Conservation (phyloP, 2,888 invertebrate genomes). For the Nebria salina region DNA sequence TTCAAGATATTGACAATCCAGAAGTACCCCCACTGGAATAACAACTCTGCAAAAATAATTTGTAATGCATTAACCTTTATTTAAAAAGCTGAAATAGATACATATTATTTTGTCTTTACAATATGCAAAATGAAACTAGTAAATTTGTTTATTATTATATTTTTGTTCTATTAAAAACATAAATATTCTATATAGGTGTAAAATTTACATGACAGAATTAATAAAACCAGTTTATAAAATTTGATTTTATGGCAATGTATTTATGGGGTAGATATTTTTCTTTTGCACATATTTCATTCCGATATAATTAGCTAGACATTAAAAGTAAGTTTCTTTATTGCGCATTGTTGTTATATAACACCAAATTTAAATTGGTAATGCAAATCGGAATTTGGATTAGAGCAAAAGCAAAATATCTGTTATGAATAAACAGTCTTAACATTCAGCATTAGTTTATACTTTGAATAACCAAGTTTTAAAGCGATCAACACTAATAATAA, state of each 20-base stretch:
- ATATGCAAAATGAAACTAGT: conserved; percentile 35
- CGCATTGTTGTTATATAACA: too few species aligned
- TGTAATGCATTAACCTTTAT: conserved; percentile 35
- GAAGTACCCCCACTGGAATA: conserved; percentile 74
- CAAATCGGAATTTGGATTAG: neutral
- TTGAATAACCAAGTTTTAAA: conserved; percentile 14
- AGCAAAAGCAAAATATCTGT: neutral
- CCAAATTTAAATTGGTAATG: too few species aligned
- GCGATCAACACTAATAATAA: conserved; percentile 19
- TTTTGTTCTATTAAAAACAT: conserved; percentile 10
- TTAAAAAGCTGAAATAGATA: conserved; percentile 42
- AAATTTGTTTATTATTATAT: conserved; percentile 21
- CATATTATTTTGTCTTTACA: conserved; percentile 41
- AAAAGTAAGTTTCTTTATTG: too few species aligned
- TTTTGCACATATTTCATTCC: conserved; percentile 16
- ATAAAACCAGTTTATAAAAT: conserved; percentile 17
- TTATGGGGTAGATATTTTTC: neutral
- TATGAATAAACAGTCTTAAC: conserved; percentile 10
- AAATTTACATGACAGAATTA: conserved; percentile 26
- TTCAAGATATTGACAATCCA: conserved; percentile 66
- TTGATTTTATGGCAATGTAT: conserved; percentile 11
- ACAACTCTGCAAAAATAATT: conserved; percentile 35
- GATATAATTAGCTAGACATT: neutral
- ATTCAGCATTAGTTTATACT: conserved; percentile 16
- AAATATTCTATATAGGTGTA: conserved; percentile 19